Evolutionary conservation across 1,140 invertebrate species (phyloP).

Genomic region (Halictus rubicundus): DNA sequence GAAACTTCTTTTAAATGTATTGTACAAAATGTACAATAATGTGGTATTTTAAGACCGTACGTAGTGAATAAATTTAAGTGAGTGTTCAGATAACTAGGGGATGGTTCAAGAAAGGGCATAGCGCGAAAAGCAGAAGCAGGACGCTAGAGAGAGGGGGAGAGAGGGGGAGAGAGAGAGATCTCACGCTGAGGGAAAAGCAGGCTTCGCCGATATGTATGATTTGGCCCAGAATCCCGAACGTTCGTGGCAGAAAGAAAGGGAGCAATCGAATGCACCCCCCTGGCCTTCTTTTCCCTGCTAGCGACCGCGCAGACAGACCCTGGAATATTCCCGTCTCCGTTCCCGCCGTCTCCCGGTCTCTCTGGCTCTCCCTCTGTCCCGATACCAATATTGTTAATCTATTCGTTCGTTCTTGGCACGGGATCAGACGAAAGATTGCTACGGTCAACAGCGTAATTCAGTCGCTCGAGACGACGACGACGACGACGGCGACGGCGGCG

Average conservation of each 20-base stretch:
- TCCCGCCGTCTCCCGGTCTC: neutral
- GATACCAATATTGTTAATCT: slow-evolving; percentile 61
- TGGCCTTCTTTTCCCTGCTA: slow-evolving; percentile 29
- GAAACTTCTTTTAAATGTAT: too few species aligned
- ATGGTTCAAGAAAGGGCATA: too few species aligned
- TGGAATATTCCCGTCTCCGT: neutral
- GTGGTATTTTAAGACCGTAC: too few species aligned
- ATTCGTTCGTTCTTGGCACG: slow-evolving; percentile 52
- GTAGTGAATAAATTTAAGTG: too few species aligned
- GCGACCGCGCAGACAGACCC: neutral
- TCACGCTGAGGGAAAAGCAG: neutral
- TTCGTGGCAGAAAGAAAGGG: slow-evolving; percentile 26
- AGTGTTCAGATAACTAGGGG: too few species aligned
- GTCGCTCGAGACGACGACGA: slow-evolving; percentile 9
- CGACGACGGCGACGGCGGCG: neutral
- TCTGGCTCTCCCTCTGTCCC: neutral
- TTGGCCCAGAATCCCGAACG: slow-evolving; percentile 42
- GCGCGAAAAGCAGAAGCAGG: too few species aligned
- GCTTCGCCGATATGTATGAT: slow-evolving; percentile 21
- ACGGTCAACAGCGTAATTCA: slow-evolving; percentile 59
- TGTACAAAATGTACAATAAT: too few species aligned
- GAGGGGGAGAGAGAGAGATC: too few species aligned
- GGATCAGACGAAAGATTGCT: slow-evolving; percentile 44
- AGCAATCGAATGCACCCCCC: slow-evolving; percentile 34
- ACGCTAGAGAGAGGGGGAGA: too few species aligned